These are phyloP conservation scores for Hypothenemus hampei DNA, from an alignment of 1,140 invertebrate genomes.

Conservation along the genomic window DNA sequence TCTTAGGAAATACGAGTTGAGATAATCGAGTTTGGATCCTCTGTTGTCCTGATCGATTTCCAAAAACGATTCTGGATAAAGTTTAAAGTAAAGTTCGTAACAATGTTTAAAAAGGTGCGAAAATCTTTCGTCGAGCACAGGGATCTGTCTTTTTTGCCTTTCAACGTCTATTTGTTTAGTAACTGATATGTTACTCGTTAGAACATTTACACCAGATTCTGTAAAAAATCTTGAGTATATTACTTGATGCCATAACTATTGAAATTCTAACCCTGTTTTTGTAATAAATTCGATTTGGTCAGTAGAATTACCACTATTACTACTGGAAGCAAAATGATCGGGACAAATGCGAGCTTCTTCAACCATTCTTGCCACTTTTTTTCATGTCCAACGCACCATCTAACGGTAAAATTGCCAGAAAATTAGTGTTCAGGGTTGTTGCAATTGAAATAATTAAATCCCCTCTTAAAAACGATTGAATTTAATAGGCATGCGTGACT, in stretches of 20 bases:
- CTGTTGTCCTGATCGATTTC: constrained; percentile 21
- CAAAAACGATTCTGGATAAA: constrained; percentile 17
- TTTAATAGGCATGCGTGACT: background rate
- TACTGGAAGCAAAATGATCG: constrained; percentile 33
- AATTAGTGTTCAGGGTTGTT: constrained; percentile 16
- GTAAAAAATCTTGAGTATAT: too few species aligned
- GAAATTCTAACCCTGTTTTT: too few species aligned
- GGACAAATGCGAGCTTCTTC: constrained; percentile 38
- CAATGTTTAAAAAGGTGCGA: constrained; percentile 21
- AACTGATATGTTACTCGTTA: constrained; percentile 1
- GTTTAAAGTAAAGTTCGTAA: constrained; percentile 24
- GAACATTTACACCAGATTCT: too few species aligned
- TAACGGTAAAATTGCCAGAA: too few species aligned
- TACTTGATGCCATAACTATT: too few species aligned
- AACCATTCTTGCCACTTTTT: constrained; percentile 36
- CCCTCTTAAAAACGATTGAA: background rate
- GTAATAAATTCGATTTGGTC: constrained; percentile 9
- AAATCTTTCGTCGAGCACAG: constrained; percentile 19
- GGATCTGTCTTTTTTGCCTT: constrained; percentile 13
- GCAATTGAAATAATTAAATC: background rate
- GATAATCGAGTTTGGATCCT: constrained; percentile 21
- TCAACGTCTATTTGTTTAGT: background rate
- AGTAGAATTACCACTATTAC: constrained; percentile 31
- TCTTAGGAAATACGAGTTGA: constrained; percentile 15
- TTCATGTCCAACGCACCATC: constrained; percentile 40